Conservation (phyloP, 2,797 vertebrate genomes). For the Sparidentex hasta region DNA sequence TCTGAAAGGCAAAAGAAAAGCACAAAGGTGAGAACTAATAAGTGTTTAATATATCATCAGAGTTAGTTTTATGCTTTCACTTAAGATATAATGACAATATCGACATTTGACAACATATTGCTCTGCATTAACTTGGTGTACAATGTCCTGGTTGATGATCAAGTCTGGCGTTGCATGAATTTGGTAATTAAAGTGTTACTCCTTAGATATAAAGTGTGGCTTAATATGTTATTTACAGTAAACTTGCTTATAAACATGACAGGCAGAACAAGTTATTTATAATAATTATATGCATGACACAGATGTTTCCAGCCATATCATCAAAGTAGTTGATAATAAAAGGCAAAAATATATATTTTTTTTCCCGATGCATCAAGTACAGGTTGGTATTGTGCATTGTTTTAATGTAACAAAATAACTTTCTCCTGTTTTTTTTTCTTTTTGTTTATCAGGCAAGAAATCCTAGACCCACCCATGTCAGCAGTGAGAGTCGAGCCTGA, state of each 20-base stretch:
- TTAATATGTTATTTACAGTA: no score
- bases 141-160: not conserved
- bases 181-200: not conserved
- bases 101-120: not conserved
- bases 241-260: not conserved
- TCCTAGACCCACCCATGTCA: not conserved
- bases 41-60: not conserved
- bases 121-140: not conserved
- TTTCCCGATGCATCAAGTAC: not conserved
- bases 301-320: not conserved
- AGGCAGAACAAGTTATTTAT: not conserved
- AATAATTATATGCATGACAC: not conserved
- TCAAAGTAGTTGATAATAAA: not conserved
- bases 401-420: not conserved
- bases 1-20: not conserved
- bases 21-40: constrained; percentile 21
- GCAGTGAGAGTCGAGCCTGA: constrained; percentile 20
- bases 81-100: not conserved
- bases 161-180: not conserved
- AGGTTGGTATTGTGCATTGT: not conserved
- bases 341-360: not conserved
- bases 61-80: not conserved
- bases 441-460: constrained; percentile 32
- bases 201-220: no score
- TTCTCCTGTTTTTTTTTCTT: not conserved